Conservation (phyloP, 2,113 vertebrate species). For the Tricholaema leucomelas region DNA sequence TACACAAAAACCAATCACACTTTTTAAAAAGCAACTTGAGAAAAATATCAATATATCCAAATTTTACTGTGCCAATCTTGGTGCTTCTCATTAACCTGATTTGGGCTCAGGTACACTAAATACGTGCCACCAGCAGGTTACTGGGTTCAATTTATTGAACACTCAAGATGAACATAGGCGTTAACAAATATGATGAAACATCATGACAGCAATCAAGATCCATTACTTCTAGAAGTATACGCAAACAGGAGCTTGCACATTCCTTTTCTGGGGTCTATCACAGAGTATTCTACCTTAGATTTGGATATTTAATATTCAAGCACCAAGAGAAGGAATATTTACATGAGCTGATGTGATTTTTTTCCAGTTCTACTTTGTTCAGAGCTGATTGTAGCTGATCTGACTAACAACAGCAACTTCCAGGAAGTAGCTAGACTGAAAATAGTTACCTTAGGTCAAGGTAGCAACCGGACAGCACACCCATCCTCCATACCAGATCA, state of each 20-base stretch:
- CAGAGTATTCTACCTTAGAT: not conserved
- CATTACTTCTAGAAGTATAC: not conserved
- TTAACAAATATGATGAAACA: not conserved
- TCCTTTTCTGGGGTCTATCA: not conserved
- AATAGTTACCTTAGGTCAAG: not conserved
- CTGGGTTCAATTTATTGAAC: not conserved
- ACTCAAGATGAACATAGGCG: not conserved
- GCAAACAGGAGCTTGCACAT: not conserved
- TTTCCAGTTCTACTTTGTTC: not conserved
- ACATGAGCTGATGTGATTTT: not conserved
- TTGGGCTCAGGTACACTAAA: not conserved
- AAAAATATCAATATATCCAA: not conserved
- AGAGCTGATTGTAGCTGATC: not conserved
- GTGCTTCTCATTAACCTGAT: not conserved
- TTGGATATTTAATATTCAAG: not conserved
- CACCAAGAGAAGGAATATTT: not conserved
- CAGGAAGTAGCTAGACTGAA: not conserved
- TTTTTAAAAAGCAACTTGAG: not conserved
- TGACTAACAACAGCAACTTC: not conserved
- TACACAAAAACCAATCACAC: not conserved
- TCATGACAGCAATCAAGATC: not conserved
- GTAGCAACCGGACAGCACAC: not conserved
- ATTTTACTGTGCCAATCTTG: not conserved
- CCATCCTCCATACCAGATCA: not conserved
- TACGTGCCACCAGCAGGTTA: not conserved